Base-by-base conservation (phyloP, 2,113 vertebrate genomes). In the Alouatta palliata region DNA sequence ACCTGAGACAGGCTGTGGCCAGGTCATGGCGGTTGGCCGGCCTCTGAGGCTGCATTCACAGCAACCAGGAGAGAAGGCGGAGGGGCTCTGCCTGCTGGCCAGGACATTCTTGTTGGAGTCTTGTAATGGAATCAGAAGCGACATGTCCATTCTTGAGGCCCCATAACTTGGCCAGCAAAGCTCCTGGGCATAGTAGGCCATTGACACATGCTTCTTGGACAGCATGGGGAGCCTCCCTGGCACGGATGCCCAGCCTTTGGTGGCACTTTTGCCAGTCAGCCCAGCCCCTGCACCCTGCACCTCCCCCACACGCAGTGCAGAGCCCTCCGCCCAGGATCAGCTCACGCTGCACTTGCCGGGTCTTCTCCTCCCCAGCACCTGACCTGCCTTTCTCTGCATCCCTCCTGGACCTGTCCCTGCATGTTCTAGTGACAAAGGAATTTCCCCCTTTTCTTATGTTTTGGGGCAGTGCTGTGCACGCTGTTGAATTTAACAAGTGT, bases 151-250 rank as follows among this genome's bases (percentile, higher is more conserved):
- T 45, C 16, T 30, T n/a, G 21, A 56, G n/a, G 9, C 35, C 21
- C 27, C 16, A 4, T 1, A 2, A 12, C 49, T 64, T 6, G 54
- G 43, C 52, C 7, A 21, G 61, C 27, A 11, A 1, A 1, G 8
- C 10, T 17, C 27, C 8, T 25, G 27, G 40, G 64, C 20, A 35
- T 12, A 25, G 66, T 1, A 3, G 52, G 6, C 12, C 17, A 2
- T 9, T 0, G 3, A 16, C 19, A 1, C 23, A 12, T 30, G 37
- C 17, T 6, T n/a, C 2, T 9, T 45, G 16, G 40, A 30, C 2
- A 30, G 30, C 1, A 5, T 6, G 40, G 79, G 71, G 40, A 11
- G 1, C 2, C 1, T 20, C 16, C 19, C 16, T 5, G 16, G 47
- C 21, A 40, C 3, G 61, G 54, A 64, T 1, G 2, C 11, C 0